phyloP scores from a whole-genome alignment of 2,888 invertebrate genomes.

The Standfussiana lucernea region DNA sequence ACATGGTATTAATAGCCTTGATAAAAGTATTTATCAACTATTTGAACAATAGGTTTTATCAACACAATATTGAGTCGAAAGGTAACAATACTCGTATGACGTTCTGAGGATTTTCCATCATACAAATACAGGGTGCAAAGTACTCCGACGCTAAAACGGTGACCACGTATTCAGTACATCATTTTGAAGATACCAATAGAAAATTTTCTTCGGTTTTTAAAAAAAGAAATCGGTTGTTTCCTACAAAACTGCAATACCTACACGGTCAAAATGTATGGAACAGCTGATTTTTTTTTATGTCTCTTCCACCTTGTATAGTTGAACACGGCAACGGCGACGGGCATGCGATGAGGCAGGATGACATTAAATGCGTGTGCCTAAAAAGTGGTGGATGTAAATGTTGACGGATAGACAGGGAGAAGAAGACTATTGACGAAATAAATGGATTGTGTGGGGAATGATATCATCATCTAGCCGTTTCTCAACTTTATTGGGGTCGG shows the following conservation, averaged over 20 bases:
- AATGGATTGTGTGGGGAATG: neutral
- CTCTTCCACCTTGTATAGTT: no score
- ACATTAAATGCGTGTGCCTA: neutral
- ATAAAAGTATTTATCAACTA: constrained; percentile 21
- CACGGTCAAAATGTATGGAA: no score
- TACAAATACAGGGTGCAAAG: neutral
- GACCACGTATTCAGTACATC: no score
- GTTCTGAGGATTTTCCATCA: neutral
- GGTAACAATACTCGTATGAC: constrained; percentile 4
- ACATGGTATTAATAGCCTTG: neutral
- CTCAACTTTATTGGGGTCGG: no score
- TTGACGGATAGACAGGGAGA: neutral
- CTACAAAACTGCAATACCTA: no score
- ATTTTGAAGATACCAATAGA: no score
- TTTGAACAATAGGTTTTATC: constrained; percentile 27
- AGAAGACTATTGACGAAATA: neutral
- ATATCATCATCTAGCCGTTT: no score
- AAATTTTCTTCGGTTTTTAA: no score
- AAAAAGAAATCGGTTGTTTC: no score
- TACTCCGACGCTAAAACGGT: no score
- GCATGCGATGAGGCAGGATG: neutral
- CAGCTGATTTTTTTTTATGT: no score
- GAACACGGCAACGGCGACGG: neutral
- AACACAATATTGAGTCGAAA: constrained; percentile 7
- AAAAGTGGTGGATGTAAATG: neutral